Evolutionary conservation across 1,140 invertebrate genomes (phyloP), one percentile per base, ranked within the genome.

Genomic region (Pseudachorutes palmiensis): DNA sequence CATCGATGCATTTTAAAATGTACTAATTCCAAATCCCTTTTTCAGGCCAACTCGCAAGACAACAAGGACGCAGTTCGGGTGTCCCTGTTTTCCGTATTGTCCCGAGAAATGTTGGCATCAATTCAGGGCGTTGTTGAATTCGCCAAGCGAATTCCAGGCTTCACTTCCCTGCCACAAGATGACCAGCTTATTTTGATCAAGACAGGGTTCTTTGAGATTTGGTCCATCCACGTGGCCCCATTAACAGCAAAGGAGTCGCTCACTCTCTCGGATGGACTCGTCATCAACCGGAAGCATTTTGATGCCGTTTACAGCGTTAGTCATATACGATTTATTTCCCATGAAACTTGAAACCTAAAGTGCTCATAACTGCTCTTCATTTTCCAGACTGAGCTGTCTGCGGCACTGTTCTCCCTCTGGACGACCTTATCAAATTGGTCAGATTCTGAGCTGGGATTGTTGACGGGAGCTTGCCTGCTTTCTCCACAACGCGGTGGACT

Each of bases 161-260:
- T 97, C 80, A 84, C 85, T 75, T 85, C 88, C 61, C 82, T 96
- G 62, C 86, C 87, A 26, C 92, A 95, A 80, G 92, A 95, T 74
- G 92, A 95, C 80, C 93, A 97, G 79, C 82, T 97, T 62, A 94
- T 94, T 72, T 83, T 97, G 48, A 94, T 96, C 74, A 96, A 98
- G 82, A 85, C 91, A 74, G 94, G 93, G 36, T 97, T 97, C 82
- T 95, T 97, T 78, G 94, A 98, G 80, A 86, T 97, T 60, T 97
- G 95, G 94, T 81, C 97, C 64, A 87, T 89, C 60, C 87, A 94
- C 72, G 88, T 92, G 62, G 84, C 91, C 0, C 84, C 88, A 61
- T 84, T 94, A 78, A 88, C 92, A n/a, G 83, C 85, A 1, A 87
- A 92, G 66, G 83, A 85, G 65, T 85, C 85, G 62, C 81, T 97